Evolutionary conservation across 2,888 invertebrate species (phyloP), one percentile per base, ranked within the genome.

Genomic region (Abrostola triplasia): DNA sequence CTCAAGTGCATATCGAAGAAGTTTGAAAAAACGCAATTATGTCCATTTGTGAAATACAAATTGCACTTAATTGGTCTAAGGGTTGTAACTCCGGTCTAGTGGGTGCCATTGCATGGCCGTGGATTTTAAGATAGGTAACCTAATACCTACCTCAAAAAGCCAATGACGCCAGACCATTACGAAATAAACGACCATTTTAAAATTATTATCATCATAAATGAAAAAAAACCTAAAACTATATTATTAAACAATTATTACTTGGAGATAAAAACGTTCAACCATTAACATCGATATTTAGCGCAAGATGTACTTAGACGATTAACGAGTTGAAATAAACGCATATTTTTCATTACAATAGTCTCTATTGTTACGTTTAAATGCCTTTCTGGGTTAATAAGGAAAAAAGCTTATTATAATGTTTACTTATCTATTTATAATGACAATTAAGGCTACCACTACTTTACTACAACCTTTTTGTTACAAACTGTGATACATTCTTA

Each of bases 281-380:
- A 24, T 44, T n/a, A 36, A 50, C n/a, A 41, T 35, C 12, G 44
- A 24, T 64, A 48, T 47, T 11, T 36, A 60, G 48, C 60, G 38
- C 12, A 35, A 57, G 56, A 57, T 54, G 24, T 50, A 44, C 40
- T 47, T 47, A 47, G 44, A 13, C 13, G 44, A 47, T 47, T 24
- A 24, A 24, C 37, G 47, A 53, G 42, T 51, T 51, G 57, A 37
- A 51, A 73, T 55, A 44, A 42, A 61, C 47, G 57, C 10, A 66
- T 38, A 55, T 44, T 70, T 67, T 49, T 57, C 35, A 61, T 67
- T n/a, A 55, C 51, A 73, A 70, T 70, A 35, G 47, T 13, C 47
- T 0, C 41, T 36, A 73, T 67, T 73, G 40, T 61, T 67, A 72
- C 12, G 54, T 60, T 9, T 38, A 47, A 47, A 9, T 24, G 44